Evolutionary conservation across 2,113 vertebrate genomes (phyloP).

Genomic region (Chinchilla lanigera): DNA sequence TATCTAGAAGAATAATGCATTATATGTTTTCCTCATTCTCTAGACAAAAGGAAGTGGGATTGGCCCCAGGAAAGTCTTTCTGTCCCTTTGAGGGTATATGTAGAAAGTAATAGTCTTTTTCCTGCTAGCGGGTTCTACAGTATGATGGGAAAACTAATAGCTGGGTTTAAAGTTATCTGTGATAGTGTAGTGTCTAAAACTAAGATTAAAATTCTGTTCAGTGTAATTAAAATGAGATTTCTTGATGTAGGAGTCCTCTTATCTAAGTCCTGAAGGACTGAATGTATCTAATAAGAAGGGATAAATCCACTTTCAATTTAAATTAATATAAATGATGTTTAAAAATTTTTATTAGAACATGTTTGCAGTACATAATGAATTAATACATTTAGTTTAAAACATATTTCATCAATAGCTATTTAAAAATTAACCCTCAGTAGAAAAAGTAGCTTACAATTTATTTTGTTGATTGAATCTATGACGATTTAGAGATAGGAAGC

Average conservation of each 20-base stretch:
- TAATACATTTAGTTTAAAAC: constrained; percentile 23
- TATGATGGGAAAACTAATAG: background rate
- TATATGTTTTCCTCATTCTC: background rate
- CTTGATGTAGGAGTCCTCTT: background rate
- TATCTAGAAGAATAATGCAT: background rate
- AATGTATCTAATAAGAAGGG: background rate
- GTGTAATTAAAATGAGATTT: background rate
- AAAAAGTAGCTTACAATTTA: background rate
- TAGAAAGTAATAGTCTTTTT: background rate
- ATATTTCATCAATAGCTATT: constrained; percentile 25
- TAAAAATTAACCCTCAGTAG: background rate
- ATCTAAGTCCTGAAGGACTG: background rate
- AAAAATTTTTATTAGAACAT: background rate
- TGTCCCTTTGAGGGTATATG: background rate
- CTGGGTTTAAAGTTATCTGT: background rate
- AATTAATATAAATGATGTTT: background rate
- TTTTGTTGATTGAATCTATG: background rate
- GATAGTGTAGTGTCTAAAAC: background rate
- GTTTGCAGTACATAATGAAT: background rate
- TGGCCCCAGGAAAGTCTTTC: background rate
- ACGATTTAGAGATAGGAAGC: background rate
- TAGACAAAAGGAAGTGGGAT: background rate
- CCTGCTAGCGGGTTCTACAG: background rate
- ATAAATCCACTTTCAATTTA: background rate
- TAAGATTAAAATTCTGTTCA: background rate